Base-by-base conservation (phyloP, 1,140 invertebrate species). In the Drosophila pallidifrons region DNA sequence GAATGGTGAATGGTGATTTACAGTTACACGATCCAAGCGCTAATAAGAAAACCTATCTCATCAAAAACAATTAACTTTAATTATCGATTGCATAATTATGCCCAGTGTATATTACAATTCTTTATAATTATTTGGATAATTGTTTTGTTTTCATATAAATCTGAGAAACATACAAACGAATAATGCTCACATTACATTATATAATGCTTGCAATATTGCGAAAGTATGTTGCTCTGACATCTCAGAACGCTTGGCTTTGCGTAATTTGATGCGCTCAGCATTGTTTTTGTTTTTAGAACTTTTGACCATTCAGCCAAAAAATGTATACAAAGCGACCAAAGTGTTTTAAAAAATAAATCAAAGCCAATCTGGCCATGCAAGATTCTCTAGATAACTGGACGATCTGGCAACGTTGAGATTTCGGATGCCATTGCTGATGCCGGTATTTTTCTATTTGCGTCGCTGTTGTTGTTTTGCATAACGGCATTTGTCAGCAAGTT, bases 381-480 rank as follows among this genome's bases (percentile, higher is more conserved):
- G 3, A 32, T 47, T 2, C 16, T 47, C 46, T 47, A 16, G 46
- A 1, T 47, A 13, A 16, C 20, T 20, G 10, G 2, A 10, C 32
- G 38, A 41, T 57, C 54, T 57, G 54, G 58, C 58, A 60, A 13
- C 51, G n/a, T 32, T 32, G 45, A 58, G 55, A 47, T 47, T n/a
- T 41, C 41, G 15, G 15, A 10, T 32, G 54, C 30, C 11, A 46
- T 7, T 28, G 20, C 47, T 43, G 20, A 10, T 65, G 49, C 16
- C 7, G 28, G 52, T 46, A 61, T 30, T 52, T 52, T 54, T 52
- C 45, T 51, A 57, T 71, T 54, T 61, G 47, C 32, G 16, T 3
- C 35, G 8, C 13, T 11, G 30, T 41, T 49, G 16, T n/a, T 38
- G 25, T 8, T 8, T 25, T 78, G 57, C 78, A 81, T 72, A 80